Conservation (phyloP, 2,888 invertebrate genomes). For the Octodonta nipae region DNA sequence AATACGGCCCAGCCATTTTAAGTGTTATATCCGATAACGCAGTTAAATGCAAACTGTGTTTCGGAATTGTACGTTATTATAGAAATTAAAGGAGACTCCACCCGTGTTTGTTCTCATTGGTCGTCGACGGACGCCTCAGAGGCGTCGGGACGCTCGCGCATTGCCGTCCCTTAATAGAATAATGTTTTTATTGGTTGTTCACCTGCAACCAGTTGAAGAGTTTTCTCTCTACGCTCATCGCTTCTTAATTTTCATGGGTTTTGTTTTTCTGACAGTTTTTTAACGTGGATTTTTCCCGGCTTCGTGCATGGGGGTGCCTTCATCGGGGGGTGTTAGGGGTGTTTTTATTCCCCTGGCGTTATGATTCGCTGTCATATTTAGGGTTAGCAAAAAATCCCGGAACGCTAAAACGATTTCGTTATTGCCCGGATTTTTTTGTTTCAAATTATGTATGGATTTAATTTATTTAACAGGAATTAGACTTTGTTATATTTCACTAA, state of each 20-base stretch:
- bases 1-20: slow-evolving; percentile 74
- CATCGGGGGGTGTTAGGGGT: not conserved
- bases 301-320: not conserved
- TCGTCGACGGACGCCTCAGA: slow-evolving; percentile 26
- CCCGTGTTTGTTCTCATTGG: slow-evolving; percentile 31
- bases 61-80: slow-evolving; percentile 21
- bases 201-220: slow-evolving; percentile 17
- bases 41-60: slow-evolving; percentile 23
- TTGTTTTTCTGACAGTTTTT: not conserved
- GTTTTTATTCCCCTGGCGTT: not conserved
- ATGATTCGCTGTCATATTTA: no score
- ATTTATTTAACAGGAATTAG: no score
- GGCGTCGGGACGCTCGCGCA: slow-evolving; percentile 33
- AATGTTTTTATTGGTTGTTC: slow-evolving; percentile 29
- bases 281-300: not conserved
- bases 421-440: no score
- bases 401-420: no score
- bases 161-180: slow-evolving; percentile 24
- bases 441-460: no score
- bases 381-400: no score
- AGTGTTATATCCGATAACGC: slow-evolving; percentile 20
- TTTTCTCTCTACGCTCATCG: no score
- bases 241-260: no score
- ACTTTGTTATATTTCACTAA: no score
- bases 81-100: slow-evolving; percentile 29